Conservation (phyloP, 37 sponge, comb jelly and placozoan species). For the Dysidea cf. avara region DNA sequence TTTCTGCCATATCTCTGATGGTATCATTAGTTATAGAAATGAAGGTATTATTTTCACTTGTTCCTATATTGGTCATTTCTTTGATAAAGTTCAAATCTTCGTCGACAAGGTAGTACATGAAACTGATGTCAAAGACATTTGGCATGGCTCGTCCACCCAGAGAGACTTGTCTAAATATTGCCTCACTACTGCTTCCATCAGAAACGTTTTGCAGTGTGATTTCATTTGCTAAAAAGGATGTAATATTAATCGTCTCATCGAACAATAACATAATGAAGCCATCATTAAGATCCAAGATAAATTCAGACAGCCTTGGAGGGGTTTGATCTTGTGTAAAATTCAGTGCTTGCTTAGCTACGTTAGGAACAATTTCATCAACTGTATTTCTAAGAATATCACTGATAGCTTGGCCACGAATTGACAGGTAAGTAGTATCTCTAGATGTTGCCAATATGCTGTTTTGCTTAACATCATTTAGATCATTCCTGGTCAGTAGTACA, state of each 20-base stretch:
- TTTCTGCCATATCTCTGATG: conserved; percentile 72
- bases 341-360: conserved; percentile 31
- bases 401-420: conserved; percentile 37
- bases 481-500: conserved; percentile 34
- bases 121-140: conserved; percentile 16
- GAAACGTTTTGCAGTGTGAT: conserved; percentile 48
- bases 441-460: conserved; percentile 30
- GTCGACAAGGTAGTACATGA: conserved; percentile 59
- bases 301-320: conserved; percentile 51
- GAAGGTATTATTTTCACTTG: conserved; percentile 41
- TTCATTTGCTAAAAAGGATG: conserved; percentile 29
- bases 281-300: conserved; percentile 60
- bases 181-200: conserved; percentile 28
- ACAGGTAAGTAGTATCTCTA: conserved; percentile 45
- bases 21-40: conserved; percentile 36
- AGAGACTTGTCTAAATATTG: conserved; percentile 14
- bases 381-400: conserved; percentile 60
- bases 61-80: conserved; percentile 58
- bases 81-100: conserved; percentile 81
- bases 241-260: conserved; percentile 73
- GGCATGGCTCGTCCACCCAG: conserved; percentile 21
- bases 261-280: conserved; percentile 66
- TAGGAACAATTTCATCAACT: conserved; percentile 52
- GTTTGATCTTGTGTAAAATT: conserved; percentile 59
- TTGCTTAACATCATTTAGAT: conserved; percentile 66